phyloP scores from a whole-genome alignment of 2,113 vertebrate species.

The Neofelis nebulosa region DNA sequence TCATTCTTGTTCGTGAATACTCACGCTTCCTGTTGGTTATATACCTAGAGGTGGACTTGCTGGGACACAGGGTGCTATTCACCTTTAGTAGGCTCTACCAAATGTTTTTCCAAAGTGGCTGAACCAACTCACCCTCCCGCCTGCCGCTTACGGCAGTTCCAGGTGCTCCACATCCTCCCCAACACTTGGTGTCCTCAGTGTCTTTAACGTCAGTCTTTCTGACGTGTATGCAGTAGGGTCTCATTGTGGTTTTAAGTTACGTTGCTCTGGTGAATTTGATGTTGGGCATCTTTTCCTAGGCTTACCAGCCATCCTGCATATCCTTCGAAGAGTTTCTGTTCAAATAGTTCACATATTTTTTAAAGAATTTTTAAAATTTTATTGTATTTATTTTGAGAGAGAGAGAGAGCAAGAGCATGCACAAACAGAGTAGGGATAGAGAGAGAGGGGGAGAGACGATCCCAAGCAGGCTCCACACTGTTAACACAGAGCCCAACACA shows the following conservation, averaged over 20 bases:
- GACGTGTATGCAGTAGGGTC: not conserved
- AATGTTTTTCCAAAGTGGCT: not conserved
- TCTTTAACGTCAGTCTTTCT: not conserved
- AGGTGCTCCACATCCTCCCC: not conserved
- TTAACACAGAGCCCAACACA: too few relatives aligned
- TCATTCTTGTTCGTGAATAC: not conserved
- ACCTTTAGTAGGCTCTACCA: not conserved
- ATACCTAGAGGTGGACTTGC: not conserved
- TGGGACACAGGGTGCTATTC: not conserved
- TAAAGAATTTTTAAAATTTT: too few relatives aligned
- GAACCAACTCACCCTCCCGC: not conserved
- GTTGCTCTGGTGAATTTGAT: not conserved
- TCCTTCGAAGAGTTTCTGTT: not conserved
- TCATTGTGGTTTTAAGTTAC: conserved; percentile 3
- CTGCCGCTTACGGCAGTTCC: not conserved
- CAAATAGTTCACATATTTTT: not conserved
- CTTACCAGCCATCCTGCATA: not conserved
- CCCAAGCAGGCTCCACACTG: too few relatives aligned
- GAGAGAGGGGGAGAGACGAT: too few relatives aligned
- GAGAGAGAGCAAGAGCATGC: too few relatives aligned
- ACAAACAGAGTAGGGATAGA: too few relatives aligned
- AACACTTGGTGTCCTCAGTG: not conserved
- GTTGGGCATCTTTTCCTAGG: not conserved
- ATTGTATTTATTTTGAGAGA: too few relatives aligned
- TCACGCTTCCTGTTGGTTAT: not conserved